Percentiles rank a stretch among this genome's conserved stretches.
Evolutionary conservation across 2,797 vertebrate species (phyloP).

Genomic region (Xenopus petersii): DNA sequence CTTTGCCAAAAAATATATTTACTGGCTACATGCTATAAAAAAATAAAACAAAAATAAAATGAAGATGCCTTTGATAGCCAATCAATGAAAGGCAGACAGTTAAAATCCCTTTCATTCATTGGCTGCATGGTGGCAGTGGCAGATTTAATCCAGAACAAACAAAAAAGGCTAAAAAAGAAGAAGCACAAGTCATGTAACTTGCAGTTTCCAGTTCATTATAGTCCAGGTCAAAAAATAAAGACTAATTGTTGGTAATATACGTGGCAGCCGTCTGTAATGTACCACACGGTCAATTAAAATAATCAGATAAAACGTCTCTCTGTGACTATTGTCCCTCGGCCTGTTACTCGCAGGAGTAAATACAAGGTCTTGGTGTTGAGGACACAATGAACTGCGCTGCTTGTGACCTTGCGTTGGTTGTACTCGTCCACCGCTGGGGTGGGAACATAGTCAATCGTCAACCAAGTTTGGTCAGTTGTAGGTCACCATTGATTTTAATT

Average conservation of each 20-base stretch:
- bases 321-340: slow-evolving; percentile 54
- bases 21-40: background rate
- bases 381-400: slow-evolving; percentile 57
- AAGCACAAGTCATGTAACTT: background rate
- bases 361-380: slow-evolving; percentile 42
- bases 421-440: slow-evolving; percentile 53
- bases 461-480: slow-evolving; percentile 96
- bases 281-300: slow-evolving; percentile 59
- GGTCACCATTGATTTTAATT: slow-evolving; percentile 92
- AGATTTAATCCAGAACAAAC: slow-evolving; percentile 6
- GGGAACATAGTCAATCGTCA: slow-evolving; percentile 65
- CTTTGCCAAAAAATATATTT: background rate
- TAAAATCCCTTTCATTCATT: background rate
- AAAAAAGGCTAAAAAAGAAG: background rate
- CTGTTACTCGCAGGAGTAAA: slow-evolving; percentile 35
- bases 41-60: background rate
- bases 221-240: slow-evolving; percentile 52
- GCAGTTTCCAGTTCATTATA: slow-evolving; percentile 19
- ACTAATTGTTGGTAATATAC: slow-evolving; percentile 55
- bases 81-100: background rate
- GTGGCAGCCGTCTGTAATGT: slow-evolving; percentile 64
- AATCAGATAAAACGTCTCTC: slow-evolving; percentile 51
- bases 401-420: slow-evolving; percentile 57
- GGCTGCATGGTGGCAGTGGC: background rate
- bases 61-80: background rate